Base-by-base conservation (phyloP, 2,113 vertebrate species). In the Pelvicachromis taeniatus region DNA sequence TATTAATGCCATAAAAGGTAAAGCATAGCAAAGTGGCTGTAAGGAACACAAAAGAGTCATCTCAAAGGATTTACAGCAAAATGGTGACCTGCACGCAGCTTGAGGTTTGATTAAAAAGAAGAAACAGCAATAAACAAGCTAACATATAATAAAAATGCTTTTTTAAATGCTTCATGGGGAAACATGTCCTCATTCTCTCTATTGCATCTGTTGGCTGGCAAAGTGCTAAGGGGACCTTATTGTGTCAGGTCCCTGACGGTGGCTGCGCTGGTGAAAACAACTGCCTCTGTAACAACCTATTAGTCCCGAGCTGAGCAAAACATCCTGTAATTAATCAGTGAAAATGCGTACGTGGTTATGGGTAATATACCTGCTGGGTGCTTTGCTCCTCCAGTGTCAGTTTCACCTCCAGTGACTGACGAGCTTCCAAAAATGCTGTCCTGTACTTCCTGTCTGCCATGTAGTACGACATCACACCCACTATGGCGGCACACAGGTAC, bases 371-470 rank as follows among this genome's bases (percentile, higher is more conserved):
- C 97, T 99, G 98, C 92, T 99, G 97, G 86, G 98, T 97, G 85
- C 98, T 97, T 94, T 99, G 98, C 42, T 99, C 98, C 91, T 99
- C 97, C 86, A 99, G 94, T 55, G 98, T 98, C 91, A 99, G 95
- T 95, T 98, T 99, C 91, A 99, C 97, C 93, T 99, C 97, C 8
- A 99, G 96, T 1, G 98, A 99, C 91, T 99, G 98, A 54, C 97
- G 97, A 0, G 98, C 98, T 91, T 99, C 98, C 21, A 98, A 91
- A 93, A 99, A 99, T 52, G 98, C 98, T 31, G 97, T 98, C 81
- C 98, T 97, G 96, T 99, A 98, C 88, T 98, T 98, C 79, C 97
- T 97, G 93, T 99, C 98, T 0, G 98, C 97, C 98, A 99, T 99
- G 95, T 97, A 98, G 93, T 97, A 99, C 1, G 97, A 98, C 96